Conservation (phyloP, 2,797 vertebrate genomes). For the Parambassis ranga region DNA sequence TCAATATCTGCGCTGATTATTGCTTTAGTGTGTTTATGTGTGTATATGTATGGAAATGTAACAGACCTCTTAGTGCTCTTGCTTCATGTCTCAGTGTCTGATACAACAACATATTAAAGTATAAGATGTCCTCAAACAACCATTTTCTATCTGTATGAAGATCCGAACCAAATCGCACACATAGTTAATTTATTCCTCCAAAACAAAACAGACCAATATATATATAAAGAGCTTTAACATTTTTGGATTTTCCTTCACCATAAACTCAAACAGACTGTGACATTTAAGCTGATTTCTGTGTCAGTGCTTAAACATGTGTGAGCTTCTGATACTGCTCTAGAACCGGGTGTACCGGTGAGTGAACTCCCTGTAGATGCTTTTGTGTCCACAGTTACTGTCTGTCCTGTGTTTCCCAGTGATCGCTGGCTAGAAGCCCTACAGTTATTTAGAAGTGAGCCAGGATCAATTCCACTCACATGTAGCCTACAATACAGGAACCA, state of each 20-base stretch:
- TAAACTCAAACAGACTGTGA: conserved; percentile 5
- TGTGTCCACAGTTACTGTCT: conserved; percentile 42
- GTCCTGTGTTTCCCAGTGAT: conserved; percentile 9
- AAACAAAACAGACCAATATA: too few species aligned
- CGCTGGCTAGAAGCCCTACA: conserved; percentile 23
- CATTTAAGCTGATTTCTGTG: conserved; percentile 21
- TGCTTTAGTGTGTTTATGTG: background rate
- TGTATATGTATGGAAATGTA: background rate
- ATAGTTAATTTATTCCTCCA: too few species aligned
- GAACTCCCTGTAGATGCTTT: conserved; percentile 51
- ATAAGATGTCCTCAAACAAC: background rate
- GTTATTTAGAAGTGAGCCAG: conserved; percentile 4
- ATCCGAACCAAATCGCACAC: too few species aligned
- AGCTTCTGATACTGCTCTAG: conserved; percentile 10
- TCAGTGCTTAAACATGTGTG: background rate
- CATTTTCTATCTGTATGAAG: too few species aligned
- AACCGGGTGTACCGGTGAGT: conserved; percentile 29
- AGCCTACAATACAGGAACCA: background rate
- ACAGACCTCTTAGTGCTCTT: background rate
- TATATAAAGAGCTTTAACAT: too few species aligned
- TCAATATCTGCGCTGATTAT: background rate
- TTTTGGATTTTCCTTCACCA: too few species aligned
- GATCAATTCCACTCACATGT: conserved; percentile 31
- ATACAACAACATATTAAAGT: background rate
- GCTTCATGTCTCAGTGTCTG: background rate